These are phyloP conservation scores for Nerophis ophidion DNA, from an alignment of 2,113 vertebrate species.

Conservation along the genomic window DNA sequence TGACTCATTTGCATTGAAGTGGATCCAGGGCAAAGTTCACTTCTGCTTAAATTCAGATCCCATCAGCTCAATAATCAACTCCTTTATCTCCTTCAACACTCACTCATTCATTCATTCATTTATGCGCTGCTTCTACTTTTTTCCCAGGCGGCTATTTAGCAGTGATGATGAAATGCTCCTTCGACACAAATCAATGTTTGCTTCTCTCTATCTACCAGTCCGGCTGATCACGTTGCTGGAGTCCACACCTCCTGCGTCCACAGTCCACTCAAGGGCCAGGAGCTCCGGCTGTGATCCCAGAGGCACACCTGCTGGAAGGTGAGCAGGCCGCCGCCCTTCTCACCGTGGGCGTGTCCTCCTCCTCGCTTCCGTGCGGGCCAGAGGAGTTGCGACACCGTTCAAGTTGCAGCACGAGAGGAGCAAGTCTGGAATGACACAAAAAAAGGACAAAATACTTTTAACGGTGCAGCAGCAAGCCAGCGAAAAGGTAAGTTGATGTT, in stretches of 20 bases:
- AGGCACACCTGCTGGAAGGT: slow-evolving; percentile 11
- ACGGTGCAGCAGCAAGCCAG: background rate
- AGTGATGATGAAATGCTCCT: background rate
- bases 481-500: slow-evolving; percentile 26
- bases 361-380: slow-evolving; percentile 14
- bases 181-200: slow-evolving; percentile 11
- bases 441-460: background rate
- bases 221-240: slow-evolving; percentile 3
- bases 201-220: slow-evolving; percentile 5
- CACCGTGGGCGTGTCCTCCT: slow-evolving; percentile 36
- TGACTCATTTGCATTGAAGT: slow-evolving; percentile 9
- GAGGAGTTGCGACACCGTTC: slow-evolving; percentile 30
- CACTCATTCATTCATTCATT: background rate
- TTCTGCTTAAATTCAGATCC: background rate
- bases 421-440: background rate
- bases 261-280: background rate
- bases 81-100: background rate
- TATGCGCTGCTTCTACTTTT: background rate
- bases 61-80: background rate
- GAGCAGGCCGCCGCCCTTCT: slow-evolving; percentile 1
- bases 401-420: slow-evolving; percentile 6
- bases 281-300: background rate
- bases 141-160: background rate
- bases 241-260: slow-evolving; percentile 1
- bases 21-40: background rate